Evolutionary conservation across 2,113 vertebrate species (phyloP).

Genomic region (Corythornis madagascariensis): DNA sequence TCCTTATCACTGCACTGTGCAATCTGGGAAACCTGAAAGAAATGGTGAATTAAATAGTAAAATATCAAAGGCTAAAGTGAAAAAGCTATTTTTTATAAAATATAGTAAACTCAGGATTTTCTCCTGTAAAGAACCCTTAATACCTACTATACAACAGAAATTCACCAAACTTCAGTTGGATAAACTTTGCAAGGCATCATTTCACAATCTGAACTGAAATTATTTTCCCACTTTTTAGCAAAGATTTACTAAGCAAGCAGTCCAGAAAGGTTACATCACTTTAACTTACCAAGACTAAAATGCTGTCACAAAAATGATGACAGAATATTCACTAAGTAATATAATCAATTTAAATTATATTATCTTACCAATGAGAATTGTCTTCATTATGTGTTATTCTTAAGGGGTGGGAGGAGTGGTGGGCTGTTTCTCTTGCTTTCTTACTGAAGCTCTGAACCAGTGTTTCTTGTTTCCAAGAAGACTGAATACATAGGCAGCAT

Average conservation of each 20-base stretch:
- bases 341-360: not conserved
- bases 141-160: not conserved
- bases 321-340: not conserved
- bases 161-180: not conserved
- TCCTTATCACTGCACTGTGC: conserved; percentile 94
- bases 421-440: not conserved
- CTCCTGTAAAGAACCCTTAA: not conserved
- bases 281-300: not conserved
- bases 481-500: not conserved
- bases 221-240: not conserved
- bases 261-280: not conserved
- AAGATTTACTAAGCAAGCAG: not conserved
- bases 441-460: not conserved
- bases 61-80: not conserved
- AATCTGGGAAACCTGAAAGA: conserved; percentile 90
- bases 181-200: not conserved
- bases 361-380: not conserved
- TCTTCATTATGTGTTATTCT: not conserved
- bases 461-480: not conserved
- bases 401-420: not conserved
- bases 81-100: not conserved
- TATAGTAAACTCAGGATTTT: not conserved
- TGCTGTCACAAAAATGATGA: not conserved
- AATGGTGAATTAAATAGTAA: conserved; percentile 20
- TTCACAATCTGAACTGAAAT: not conserved